phyloP scores from a whole-genome alignment of 2,888 invertebrate species.

The Linnaemya tessellans region DNA sequence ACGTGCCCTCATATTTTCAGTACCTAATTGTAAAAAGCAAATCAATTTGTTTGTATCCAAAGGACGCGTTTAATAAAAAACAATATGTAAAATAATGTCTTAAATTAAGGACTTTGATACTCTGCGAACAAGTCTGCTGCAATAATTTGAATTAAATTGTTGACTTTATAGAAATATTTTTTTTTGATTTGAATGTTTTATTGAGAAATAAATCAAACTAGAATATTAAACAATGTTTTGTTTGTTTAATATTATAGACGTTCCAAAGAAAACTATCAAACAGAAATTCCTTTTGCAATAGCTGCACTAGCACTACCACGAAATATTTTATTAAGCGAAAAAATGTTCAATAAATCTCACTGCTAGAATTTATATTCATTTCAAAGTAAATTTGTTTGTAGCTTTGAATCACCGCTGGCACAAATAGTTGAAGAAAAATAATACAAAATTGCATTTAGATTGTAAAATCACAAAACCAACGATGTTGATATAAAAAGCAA shows the following conservation, averaged over 20 bases:
- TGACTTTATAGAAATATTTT: too few relatives aligned
- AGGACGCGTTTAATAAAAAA: too few relatives aligned
- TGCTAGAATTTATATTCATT: constrained; percentile 47
- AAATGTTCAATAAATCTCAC: constrained; percentile 1
- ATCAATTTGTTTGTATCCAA: too few relatives aligned
- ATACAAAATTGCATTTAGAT: background rate
- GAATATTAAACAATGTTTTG: constrained; percentile 13
- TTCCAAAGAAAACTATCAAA: background rate
- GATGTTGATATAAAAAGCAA: background rate
- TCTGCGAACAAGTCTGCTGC: too few relatives aligned
- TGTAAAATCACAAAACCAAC: background rate
- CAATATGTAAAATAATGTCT: too few relatives aligned
- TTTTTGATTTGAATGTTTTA: too few relatives aligned
- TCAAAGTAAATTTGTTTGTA: constrained; percentile 16
- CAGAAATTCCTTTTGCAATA: background rate
- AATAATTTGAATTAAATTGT: too few relatives aligned
- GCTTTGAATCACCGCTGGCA: background rate
- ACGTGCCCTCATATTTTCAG: too few relatives aligned
- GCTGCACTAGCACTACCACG: background rate
- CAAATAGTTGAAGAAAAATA: background rate
- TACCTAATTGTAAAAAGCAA: too few relatives aligned
- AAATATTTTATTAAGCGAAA: constrained; percentile 19
- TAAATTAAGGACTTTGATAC: too few relatives aligned
- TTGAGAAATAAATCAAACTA: constrained; percentile 21
- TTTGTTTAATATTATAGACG: constrained; percentile 11